A percentile compares a stretch with the other conserved stretches of the same genome.
phyloP scores from a whole-genome alignment of 1,140 invertebrate species.

The Drosophila leontia region DNA sequence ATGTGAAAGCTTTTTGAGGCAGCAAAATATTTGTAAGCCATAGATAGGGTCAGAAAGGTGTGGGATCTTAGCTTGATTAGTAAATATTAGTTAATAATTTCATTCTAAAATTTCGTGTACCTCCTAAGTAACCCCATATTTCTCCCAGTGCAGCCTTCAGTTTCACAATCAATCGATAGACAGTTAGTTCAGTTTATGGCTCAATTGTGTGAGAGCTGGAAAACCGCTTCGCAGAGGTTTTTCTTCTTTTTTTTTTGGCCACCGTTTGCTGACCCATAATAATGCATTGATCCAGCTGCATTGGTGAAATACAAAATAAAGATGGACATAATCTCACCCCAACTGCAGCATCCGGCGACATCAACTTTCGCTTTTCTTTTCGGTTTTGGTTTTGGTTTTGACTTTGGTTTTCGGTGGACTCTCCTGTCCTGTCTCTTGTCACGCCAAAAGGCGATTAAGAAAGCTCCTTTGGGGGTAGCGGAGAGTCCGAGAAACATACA shows the following conservation, averaged over 20 bases:
- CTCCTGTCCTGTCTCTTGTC: constrained; percentile 37
- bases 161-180: constrained; percentile 50
- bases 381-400: constrained; percentile 16
- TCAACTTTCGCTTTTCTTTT: constrained; percentile 73
- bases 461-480: constrained; percentile 45
- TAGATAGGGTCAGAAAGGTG: too few species aligned
- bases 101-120: neutral
- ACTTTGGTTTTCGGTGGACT: constrained; percentile 28
- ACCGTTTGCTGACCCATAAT: constrained; percentile 64
- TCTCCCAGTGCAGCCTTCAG: neutral
- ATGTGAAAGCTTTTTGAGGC: too few species aligned
- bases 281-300: constrained; percentile 51
- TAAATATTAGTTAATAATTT: too few species aligned
- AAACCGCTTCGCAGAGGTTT: constrained; percentile 53
- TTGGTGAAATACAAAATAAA: constrained; percentile 33
- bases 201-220: constrained; percentile 61
- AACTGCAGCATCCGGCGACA: constrained; percentile 66
- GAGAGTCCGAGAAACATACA: constrained; percentile 6
- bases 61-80: too few species aligned
- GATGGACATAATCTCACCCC: constrained; percentile 57
- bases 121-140: neutral
- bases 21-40: too few species aligned
- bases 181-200: constrained; percentile 40
- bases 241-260: constrained; percentile 40
- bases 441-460: constrained; percentile 66